These are phyloP conservation scores for Girardinichthys multiradiatus DNA, from an alignment of 2,113 vertebrate genomes.

Conservation along the genomic window DNA sequence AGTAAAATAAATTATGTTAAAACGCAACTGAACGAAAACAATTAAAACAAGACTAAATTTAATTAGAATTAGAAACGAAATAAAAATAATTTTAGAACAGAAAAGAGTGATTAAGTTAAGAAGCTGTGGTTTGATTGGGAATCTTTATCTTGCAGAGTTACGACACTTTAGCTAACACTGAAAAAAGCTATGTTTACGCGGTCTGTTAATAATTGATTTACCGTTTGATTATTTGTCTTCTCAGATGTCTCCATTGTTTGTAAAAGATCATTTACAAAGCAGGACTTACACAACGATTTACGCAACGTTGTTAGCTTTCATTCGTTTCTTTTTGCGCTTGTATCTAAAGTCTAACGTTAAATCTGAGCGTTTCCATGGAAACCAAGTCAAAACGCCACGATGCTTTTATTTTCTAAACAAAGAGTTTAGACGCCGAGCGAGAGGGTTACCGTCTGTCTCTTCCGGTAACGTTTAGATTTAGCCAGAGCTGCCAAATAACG, in stretches of 20 bases:
- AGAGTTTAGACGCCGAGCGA: not conserved
- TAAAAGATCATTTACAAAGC: not conserved
- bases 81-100: not conserved
- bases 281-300: not conserved
- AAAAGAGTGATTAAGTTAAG: not conserved
- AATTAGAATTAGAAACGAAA: not conserved
- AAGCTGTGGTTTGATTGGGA: not conserved
- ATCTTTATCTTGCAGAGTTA: not conserved
- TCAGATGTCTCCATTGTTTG: constrained; percentile 7
- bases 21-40: no score
- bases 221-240: constrained; percentile 7
- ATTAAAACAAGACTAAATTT: not conserved
- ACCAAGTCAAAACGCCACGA: not conserved
- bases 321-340: not conserved
- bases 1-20: no score
- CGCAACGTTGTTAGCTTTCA: not conserved
- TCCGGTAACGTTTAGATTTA: constrained; percentile 7
- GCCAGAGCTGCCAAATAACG: not conserved
- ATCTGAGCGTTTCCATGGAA: constrained; percentile 17
- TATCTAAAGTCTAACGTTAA: not conserved
- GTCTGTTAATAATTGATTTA: constrained; percentile 4
- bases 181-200: not conserved
- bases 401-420: constrained; percentile 25
- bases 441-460: fast-evolving
- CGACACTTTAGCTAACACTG: not conserved